These are phyloP conservation scores for Spheniscus humboldti DNA, from an alignment of 2,797 vertebrate genomes.

Conservation along the genomic window DNA sequence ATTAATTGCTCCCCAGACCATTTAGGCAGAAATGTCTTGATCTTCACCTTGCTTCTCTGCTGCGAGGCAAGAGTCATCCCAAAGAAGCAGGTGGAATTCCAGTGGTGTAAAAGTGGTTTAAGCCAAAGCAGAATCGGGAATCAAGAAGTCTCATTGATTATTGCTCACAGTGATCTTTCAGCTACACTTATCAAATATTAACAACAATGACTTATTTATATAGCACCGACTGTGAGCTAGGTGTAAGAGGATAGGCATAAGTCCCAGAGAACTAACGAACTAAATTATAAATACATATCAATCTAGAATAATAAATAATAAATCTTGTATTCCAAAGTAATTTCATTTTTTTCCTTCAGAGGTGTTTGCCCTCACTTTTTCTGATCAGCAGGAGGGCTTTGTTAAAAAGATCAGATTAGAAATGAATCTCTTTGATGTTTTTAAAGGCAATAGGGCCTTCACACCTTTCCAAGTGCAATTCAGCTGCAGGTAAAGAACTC, in stretches of 20 bases:
- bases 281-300: conserved; percentile 72
- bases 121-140: not conserved
- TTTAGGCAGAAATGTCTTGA: not conserved
- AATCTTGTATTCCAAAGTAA: not conserved
- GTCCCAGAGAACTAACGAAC: conserved; percentile 56
- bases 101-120: not conserved
- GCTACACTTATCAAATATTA: conserved; percentile 65
- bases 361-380: conserved; percentile 42
- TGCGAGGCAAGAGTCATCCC: not conserved
- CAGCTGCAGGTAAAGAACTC: conserved; percentile 32
- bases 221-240: conserved; percentile 5
- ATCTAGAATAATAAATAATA: conserved; percentile 71
- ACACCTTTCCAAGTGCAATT: conserved; percentile 45
- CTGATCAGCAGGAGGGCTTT: conserved; percentile 28
- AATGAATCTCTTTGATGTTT: conserved; percentile 61
- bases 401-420: conserved; percentile 52
- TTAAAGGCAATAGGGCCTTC: conserved; percentile 39
- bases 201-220: conserved; percentile 67
- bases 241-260: not conserved
- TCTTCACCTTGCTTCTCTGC: not conserved
- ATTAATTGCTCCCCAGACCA: not conserved
- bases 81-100: conserved; percentile 23
- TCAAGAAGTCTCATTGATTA: conserved; percentile 25
- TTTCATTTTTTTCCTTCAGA: not conserved
- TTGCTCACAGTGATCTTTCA: conserved; percentile 28